A percentile compares a stretch with the other conserved stretches of the same genome.
phyloP scores from a whole-genome alignment of 2,113 vertebrate species.

The Narcine bancroftii region DNA sequence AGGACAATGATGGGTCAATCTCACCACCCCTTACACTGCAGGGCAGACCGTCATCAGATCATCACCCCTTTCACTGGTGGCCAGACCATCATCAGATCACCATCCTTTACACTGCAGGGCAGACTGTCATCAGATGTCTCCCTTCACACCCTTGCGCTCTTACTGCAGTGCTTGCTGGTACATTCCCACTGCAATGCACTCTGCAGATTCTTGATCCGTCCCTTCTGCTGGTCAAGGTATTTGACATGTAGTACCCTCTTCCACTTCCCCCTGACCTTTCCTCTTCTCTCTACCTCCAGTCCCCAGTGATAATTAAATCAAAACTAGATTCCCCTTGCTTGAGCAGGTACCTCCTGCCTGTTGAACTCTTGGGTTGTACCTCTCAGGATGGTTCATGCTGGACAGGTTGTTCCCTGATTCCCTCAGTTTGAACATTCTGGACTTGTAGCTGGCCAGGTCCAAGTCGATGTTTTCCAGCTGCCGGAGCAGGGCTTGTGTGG shows the following conservation, averaged over 20 bases:
- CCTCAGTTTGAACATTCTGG: conserved; percentile 53
- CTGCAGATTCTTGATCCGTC: background rate
- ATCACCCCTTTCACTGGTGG: no score
- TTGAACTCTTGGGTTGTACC: background rate
- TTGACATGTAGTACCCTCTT: background rate
- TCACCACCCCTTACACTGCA: background rate
- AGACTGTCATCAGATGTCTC: no score
- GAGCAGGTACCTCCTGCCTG: background rate
- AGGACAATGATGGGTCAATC: background rate
- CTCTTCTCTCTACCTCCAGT: background rate
- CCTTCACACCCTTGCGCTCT: background rate
- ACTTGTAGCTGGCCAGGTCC: conserved; percentile 63
- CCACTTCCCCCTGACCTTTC: background rate
- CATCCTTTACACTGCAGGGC: no score
- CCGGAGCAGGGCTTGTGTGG: conserved; percentile 58
- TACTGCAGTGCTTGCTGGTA: background rate
- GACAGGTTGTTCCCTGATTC: conserved; percentile 58
- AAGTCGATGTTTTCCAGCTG: conserved; percentile 64
- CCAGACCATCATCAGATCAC: no score
- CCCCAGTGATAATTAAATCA: background rate
- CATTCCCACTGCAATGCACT: background rate
- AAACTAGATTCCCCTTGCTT: background rate
- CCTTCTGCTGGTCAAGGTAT: background rate
- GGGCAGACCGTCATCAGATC: background rate
- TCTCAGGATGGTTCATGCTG: conserved; percentile 58